Conservation (phyloP, 2,797 vertebrate genomes). For the Scolopax rusticola region DNA sequence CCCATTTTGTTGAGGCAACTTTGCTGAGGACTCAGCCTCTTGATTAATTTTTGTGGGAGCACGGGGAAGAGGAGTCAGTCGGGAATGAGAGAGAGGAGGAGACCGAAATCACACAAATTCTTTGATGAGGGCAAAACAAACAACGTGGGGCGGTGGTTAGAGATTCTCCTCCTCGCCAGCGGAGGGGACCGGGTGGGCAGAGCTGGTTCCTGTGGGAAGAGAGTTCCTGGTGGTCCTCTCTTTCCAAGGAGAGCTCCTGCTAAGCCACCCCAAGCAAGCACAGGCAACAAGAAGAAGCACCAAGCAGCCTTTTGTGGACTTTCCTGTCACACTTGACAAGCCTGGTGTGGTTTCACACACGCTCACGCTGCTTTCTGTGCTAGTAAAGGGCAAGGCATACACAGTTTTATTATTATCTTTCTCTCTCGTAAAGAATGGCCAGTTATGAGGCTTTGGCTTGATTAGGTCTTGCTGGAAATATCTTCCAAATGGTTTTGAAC, state of each 20-base stretch:
- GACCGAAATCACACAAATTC: neutral
- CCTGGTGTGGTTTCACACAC: neutral
- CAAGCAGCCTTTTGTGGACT: neutral
- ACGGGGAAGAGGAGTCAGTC: neutral
- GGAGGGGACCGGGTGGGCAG: neutral
- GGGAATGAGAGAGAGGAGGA: neutral
- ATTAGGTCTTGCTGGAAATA: neutral
- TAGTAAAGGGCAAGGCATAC: neutral
- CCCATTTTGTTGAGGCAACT: neutral
- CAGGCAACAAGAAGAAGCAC: neutral
- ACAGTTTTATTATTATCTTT: neutral
- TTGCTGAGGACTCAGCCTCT: constrained; percentile 19
- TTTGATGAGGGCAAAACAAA: constrained; percentile 23
- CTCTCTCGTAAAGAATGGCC: neutral
- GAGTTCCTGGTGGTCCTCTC: constrained; percentile 11
- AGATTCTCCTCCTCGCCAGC: neutral
- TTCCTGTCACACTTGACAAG: neutral
- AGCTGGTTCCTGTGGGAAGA: neutral
- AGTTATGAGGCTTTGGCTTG: neutral
- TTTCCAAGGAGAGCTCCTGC: neutral
- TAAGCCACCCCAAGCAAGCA: neutral
- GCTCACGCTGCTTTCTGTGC: neutral
- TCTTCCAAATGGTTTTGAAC: neutral
- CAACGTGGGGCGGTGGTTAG: neutral
- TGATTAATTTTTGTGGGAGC: neutral